Evolutionary conservation across 1,140 invertebrate species (phyloP).

Genomic region (Drosophila biarmipes): DNA sequence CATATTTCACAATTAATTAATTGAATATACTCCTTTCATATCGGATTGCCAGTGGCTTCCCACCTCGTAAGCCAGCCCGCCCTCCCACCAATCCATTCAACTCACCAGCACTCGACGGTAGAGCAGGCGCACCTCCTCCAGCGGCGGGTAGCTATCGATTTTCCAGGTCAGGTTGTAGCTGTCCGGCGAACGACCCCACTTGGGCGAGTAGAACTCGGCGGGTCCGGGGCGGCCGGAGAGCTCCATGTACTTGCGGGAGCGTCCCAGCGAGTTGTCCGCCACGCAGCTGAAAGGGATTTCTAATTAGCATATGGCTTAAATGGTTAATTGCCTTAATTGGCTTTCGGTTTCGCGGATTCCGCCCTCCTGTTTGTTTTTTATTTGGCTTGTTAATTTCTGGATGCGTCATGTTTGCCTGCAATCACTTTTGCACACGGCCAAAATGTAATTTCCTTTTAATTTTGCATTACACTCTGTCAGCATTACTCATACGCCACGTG

Average conservation of each 20-base stretch:
- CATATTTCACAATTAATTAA: conserved; percentile 48
- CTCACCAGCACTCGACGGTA: conserved; percentile 88
- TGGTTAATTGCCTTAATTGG: conserved; percentile 49
- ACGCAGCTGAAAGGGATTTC: conserved; percentile 86
- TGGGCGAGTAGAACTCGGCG: conserved; percentile 87
- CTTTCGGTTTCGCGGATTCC: conserved; percentile 15
- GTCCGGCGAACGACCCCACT: conserved; percentile 86
- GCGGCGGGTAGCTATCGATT: conserved; percentile 88
- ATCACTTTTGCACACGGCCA: conserved; percentile 22
- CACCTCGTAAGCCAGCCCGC: background rate
- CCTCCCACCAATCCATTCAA: conserved; percentile 3
- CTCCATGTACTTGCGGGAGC: conserved; percentile 88
- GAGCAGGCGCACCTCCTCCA: conserved; percentile 87
- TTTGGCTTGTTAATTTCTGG: conserved; percentile 17
- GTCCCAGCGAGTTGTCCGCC: conserved; percentile 89
- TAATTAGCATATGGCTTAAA: conserved; percentile 28
- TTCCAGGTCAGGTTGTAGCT: conserved; percentile 87
- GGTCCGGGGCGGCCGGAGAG: conserved; percentile 88
- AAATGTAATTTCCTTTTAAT: conserved; percentile 63
- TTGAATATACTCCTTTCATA: conserved; percentile 44
- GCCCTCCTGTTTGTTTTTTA: conserved; percentile 7
- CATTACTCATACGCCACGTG: conserved; percentile 50
- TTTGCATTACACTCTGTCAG: conserved; percentile 54
- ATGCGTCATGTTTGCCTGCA: conserved; percentile 31
- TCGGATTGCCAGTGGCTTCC: conserved; percentile 34